Evolutionary conservation across 2,113 vertebrate genomes (phyloP).

Genomic region (Brachyistius frenatus): DNA sequence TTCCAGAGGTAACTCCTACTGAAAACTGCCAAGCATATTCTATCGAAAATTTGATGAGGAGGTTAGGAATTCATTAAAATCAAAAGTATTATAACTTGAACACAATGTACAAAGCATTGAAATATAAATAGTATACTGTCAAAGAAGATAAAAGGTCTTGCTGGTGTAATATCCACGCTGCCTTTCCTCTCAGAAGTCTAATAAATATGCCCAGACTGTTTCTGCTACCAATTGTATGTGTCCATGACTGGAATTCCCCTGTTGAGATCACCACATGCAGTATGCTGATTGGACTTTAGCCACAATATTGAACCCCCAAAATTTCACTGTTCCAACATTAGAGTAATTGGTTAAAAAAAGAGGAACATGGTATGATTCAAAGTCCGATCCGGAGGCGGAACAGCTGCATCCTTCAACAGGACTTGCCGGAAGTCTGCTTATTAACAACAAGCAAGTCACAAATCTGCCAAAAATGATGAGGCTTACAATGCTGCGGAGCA

Average conservation of each 20-base stretch:
- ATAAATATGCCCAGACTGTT: conserved; percentile 17
- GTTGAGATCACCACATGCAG: conserved; percentile 5
- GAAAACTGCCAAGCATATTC: too few species aligned
- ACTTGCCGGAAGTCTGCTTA: conserved; percentile 13
- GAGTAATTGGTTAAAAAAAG: not conserved
- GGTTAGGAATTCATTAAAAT: too few species aligned
- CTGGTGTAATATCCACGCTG: conserved; percentile 1
- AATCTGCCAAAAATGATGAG: conserved; percentile 12
- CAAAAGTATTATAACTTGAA: too few species aligned
- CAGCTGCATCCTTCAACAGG: conserved; percentile 16
- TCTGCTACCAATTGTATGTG: conserved; percentile 1
- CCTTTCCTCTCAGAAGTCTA: conserved; percentile 20
- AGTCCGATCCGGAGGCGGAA: conserved; percentile 11
- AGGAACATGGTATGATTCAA: conserved; percentile 13
- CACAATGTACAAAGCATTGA: not conserved
- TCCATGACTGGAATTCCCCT: conserved; percentile 15
- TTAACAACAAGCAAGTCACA: conserved; percentile 8
- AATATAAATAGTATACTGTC: not conserved
- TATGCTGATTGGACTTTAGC: conserved; percentile 16
- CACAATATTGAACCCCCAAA: not conserved
- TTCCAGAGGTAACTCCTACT: too few species aligned
- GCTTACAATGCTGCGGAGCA: not conserved
- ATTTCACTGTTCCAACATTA: not conserved
- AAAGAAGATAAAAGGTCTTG: not conserved
- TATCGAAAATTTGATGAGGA: too few species aligned